Conservation (phyloP, 2,797 vertebrate species). For the Lepilemur septentrionalis region DNA sequence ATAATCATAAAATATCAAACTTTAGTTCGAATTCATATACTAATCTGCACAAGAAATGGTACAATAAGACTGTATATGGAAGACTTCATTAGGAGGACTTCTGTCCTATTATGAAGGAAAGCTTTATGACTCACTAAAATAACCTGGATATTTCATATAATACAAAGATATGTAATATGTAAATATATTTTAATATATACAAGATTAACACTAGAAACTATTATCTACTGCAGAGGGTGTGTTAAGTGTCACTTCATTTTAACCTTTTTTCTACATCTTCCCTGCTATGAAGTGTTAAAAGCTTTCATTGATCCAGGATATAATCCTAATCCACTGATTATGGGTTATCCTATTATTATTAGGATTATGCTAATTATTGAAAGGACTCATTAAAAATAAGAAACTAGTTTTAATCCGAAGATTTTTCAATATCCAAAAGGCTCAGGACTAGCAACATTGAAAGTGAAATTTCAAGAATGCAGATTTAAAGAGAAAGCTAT, state of each 20-base stretch:
- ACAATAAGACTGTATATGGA: neutral
- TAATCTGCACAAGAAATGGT: neutral
- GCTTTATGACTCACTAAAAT: neutral
- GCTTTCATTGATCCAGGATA: neutral
- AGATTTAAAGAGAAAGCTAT: constrained; percentile 54
- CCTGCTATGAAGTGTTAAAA: neutral
- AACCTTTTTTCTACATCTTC: neutral
- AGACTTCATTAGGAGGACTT: neutral
- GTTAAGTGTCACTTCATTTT: neutral
- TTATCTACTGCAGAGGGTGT: neutral
- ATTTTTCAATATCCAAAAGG: neutral
- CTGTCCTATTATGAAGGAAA: neutral
- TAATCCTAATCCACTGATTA: too few relatives aligned
- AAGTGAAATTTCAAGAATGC: constrained; percentile 14
- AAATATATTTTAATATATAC: neutral
- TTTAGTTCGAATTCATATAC: neutral
- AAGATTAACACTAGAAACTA: neutral
- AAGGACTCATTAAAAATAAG: constrained; percentile 19
- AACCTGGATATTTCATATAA: neutral
- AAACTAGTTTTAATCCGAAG: neutral
- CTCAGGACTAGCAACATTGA: neutral
- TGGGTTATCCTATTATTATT: too few relatives aligned
- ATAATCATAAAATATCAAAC: neutral
- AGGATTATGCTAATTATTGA: neutral
- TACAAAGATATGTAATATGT: neutral